Base-by-base conservation (phyloP, 2,113 vertebrate species). In the Rhodinocichla rosea region DNA sequence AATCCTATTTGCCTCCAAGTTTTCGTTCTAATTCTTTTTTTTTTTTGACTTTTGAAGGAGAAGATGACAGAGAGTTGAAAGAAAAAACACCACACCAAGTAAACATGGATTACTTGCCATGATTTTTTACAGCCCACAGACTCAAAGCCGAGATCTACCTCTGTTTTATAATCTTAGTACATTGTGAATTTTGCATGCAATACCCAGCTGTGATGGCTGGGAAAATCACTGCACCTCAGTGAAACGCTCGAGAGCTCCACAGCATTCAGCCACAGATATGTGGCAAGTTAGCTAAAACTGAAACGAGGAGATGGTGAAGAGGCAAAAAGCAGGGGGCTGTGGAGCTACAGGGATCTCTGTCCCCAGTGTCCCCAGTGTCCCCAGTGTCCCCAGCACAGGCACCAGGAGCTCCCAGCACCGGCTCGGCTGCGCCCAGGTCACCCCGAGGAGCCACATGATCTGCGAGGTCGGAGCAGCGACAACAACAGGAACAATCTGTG, bases 401-500 rank as follows among this genome's bases (percentile, higher is more conserved):
- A 7, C 69, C 20, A 1, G 2, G 22, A 74, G 56, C 73, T 73
- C 42, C 52, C 15, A 1, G 55, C 1, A 24, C 64, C 7, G 3
- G 23, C 37, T 39, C 2, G 2, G 40, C 89, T 57, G 79, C 4
- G 20, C 65, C 85, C 90, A 65, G 85, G 87, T 96, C 95, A 95
- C 92, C 65, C 62, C 7, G 13, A 96, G 89, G 87, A 95, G 89
- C 93, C 96, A 97, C 94, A 85, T 97, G 96, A 97, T 87, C 65
- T 35, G 50, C 1, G 11, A 75, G 76, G 83, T 60, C 11, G 15
- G 97, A 88, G 86, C 87, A 81, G 82, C 86, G 37, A 69, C 89
- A 92, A 75, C 97, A 98, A 98, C 97, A 98, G 98, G 98, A 98
- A 98, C 98, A 98, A 97, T 97, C 97, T 98, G 97, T 98, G 98